Evolutionary conservation across 2,888 invertebrate genomes (phyloP).

Genomic region (Dryomyza anilis): DNA sequence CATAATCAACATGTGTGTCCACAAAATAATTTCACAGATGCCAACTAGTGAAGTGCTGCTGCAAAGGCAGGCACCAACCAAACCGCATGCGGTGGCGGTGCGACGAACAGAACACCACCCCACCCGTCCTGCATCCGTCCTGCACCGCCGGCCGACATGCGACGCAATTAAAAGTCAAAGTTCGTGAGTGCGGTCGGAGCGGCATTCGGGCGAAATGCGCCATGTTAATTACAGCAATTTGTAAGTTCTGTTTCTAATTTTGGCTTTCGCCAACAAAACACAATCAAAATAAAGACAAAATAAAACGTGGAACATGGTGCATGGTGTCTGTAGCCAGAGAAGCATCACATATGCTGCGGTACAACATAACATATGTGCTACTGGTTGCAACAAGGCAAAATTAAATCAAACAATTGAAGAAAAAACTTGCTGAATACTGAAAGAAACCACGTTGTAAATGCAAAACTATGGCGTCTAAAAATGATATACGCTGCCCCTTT

Average conservation of each 20-base stretch:
- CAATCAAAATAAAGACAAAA: background rate
- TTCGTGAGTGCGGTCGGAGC: background rate
- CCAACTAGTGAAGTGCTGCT: background rate
- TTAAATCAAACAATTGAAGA: too few species aligned
- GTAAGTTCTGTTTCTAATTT: constrained; percentile 1
- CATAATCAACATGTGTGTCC: background rate
- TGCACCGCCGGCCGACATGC: background rate
- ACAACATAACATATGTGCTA: background rate
- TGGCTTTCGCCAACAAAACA: background rate
- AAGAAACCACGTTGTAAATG: too few species aligned
- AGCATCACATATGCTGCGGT: background rate
- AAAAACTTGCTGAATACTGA: too few species aligned
- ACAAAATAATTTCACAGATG: background rate
- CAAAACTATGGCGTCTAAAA: too few species aligned
- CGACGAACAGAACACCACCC: too few species aligned
- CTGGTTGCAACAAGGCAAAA: too few species aligned
- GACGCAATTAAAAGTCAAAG: constrained; percentile 12
- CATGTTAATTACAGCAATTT: constrained; percentile 18
- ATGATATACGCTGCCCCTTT: too few species aligned
- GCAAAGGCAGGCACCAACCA: too few species aligned
- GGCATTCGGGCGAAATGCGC: constrained; percentile 9
- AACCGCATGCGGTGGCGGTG: too few species aligned
- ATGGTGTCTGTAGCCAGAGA: too few species aligned
- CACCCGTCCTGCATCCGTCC: background rate
- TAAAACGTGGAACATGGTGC: background rate